Conservation (phyloP, 2,113 vertebrate species). For the Atlantisia rogersi region DNA sequence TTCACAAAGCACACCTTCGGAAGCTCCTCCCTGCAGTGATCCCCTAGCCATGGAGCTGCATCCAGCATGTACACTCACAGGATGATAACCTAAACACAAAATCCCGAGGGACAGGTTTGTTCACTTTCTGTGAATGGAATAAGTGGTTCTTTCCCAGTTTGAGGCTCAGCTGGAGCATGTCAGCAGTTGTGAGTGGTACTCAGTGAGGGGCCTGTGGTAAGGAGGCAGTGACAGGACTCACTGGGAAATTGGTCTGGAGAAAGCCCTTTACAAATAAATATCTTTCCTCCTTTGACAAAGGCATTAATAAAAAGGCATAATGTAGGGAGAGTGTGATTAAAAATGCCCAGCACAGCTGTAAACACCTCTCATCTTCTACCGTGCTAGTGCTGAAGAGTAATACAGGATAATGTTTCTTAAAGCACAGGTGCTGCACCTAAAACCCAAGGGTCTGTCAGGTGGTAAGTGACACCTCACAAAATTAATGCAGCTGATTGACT, state of each 20-base stretch:
- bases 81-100: not conserved
- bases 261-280: not conserved
- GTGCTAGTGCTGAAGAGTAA: not conserved
- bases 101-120: not conserved
- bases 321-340: not conserved
- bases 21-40: not conserved
- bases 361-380: not conserved
- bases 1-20: not conserved
- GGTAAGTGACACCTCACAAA: not conserved
- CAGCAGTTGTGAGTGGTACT: not conserved
- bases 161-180: not conserved
- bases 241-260: not conserved
- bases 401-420: not conserved
- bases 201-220: rapidly evolving
- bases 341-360: not conserved
- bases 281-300: not conserved
- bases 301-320: not conserved
- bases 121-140: too few species aligned
- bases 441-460: not conserved
- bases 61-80: rapidly evolving
- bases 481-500: not conserved
- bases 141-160: rapidly evolving
- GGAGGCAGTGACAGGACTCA: not conserved
- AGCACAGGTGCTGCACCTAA: not conserved
- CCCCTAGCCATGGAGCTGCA: not conserved